phyloP scores from a whole-genome alignment of 2,888 invertebrate genomes.

The Lacanobia wlatinum region DNA sequence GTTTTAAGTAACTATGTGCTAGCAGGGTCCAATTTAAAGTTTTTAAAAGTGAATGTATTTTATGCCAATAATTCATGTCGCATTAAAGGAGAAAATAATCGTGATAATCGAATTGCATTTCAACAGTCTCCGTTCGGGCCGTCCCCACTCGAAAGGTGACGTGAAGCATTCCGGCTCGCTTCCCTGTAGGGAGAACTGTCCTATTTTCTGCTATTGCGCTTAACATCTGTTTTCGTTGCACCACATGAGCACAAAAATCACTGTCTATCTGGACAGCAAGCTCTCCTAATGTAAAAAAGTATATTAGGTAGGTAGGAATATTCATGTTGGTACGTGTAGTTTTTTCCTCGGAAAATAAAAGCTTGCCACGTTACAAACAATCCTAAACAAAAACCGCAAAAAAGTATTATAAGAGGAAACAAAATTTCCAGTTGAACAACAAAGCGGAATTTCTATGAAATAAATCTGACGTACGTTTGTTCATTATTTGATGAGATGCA shows the following conservation, averaged over 20 bases:
- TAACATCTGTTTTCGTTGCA: conserved; percentile 31
- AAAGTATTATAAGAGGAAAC: conserved; percentile 10
- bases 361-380: neutral
- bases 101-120: conserved; percentile 43
- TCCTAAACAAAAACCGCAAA: neutral
- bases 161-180: conserved; percentile 37
- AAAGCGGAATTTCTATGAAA: conserved; percentile 22
- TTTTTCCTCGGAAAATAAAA: neutral
- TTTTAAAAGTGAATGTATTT: neutral
- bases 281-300: neutral
- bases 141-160: conserved; percentile 30
- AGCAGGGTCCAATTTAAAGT: neutral
- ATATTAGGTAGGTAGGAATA: neutral
- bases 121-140: conserved; percentile 22
- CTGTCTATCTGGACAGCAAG: neutral
- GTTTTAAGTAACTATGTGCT: neutral
- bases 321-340: neutral
- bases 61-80: neutral
- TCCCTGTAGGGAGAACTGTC: conserved; percentile 12
- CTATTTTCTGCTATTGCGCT: conserved; percentile 43
- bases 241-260: conserved; percentile 7
- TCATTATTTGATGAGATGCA: conserved; percentile 42
- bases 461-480: conserved; percentile 26
- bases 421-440: conserved; percentile 9
- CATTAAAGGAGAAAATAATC: conserved; percentile 23